phyloP scores from a whole-genome alignment of 2,888 invertebrate species.

The Acrobasis suavella region DNA sequence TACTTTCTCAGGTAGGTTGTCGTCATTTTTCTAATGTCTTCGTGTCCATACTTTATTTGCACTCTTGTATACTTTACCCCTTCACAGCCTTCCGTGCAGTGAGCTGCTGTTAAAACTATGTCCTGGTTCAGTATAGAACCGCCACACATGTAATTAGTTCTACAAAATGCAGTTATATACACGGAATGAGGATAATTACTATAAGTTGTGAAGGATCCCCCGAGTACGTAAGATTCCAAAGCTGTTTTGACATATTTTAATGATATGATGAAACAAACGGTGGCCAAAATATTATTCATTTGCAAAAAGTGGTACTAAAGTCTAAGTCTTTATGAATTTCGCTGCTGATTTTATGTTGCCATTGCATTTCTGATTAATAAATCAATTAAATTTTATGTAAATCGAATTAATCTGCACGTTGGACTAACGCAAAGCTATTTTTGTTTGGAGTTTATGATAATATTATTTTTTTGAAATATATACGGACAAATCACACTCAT shows the following conservation, averaged over 20 bases:
- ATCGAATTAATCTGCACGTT: no score
- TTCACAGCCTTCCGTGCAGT: constrained; percentile 40
- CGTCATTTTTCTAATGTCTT: background rate
- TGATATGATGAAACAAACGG: background rate
- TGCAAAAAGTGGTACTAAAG: no score
- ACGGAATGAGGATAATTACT: constrained; percentile 33
- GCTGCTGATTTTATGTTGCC: no score
- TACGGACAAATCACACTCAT: no score
- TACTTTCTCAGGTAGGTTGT: constrained; percentile 1
- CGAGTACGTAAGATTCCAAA: background rate
- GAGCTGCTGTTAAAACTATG: constrained; percentile 45
- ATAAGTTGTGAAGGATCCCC: background rate
- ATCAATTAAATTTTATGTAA: no score
- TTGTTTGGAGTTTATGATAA: no score
- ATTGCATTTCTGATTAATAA: no score
- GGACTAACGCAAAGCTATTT: no score
- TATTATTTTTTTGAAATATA: no score
- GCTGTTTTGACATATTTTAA: background rate
- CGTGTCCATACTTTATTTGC: background rate
- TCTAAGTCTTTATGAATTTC: no score
- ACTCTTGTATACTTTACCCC: background rate
- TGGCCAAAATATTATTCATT: background rate
- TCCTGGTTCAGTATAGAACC: constrained; percentile 45
- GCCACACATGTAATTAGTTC: constrained; percentile 35
- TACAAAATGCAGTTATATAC: constrained; percentile 24